Percentiles rank a stretch among this genome's conserved stretches.
These are phyloP conservation scores for Condylura cristata DNA, from an alignment of 2,113 vertebrate genomes.

Conservation along the genomic window DNA sequence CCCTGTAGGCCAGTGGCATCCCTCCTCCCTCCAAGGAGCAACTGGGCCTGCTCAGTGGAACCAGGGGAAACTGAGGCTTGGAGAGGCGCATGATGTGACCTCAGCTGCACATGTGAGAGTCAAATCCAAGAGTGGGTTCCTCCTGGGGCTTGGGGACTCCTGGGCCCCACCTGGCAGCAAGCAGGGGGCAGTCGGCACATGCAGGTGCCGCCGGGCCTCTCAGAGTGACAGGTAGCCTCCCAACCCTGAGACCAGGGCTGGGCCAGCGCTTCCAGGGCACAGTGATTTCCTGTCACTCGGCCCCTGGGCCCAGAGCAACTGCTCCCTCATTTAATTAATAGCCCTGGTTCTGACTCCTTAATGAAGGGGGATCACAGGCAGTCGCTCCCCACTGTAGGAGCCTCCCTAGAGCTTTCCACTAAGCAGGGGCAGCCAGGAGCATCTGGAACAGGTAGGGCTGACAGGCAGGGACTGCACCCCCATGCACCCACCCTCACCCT, in stretches of 20 bases:
- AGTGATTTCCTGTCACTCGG: slow-evolving; percentile 64
- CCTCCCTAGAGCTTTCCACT: background rate
- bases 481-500: background rate
- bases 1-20: too few species aligned
- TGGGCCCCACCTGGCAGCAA: background rate
- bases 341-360: slow-evolving; percentile 6
- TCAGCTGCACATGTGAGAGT: background rate
- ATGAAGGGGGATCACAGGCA: slow-evolving; percentile 34
- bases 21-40: background rate
- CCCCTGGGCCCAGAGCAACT: slow-evolving; percentile 37
- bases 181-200: background rate
- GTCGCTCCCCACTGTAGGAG: background rate
- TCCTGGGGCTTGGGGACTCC: background rate
- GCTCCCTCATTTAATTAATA: slow-evolving; percentile 67
- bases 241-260: background rate
- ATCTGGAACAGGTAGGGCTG: background rate
- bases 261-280: slow-evolving; percentile 2
- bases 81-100: background rate
- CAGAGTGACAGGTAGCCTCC: background rate
- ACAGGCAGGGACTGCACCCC: background rate
- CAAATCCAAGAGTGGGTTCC: background rate
- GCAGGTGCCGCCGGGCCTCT: background rate
- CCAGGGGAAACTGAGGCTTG: background rate
- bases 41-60: background rate
- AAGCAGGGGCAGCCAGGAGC: background rate